Evolutionary conservation across 2,113 vertebrate species (phyloP).

Genomic region (Bostrychus sinensis): DNA sequence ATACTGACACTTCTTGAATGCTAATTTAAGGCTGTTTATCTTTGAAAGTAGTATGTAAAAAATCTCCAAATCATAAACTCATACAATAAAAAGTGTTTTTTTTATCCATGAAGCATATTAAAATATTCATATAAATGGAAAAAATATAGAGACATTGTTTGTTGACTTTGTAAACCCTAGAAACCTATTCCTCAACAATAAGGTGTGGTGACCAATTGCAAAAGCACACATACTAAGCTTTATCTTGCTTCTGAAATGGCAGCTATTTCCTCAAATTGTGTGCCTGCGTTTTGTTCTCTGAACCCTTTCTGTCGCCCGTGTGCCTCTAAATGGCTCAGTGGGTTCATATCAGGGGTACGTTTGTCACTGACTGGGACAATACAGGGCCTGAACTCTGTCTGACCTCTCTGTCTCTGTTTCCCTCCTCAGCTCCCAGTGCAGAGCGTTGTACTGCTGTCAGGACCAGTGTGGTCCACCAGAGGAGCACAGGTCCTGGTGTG

Average conservation of each 20-base stretch:
- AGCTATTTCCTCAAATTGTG: slow-evolving; percentile 16
- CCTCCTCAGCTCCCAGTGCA: slow-evolving; percentile 9
- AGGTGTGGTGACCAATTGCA: slow-evolving; percentile 1
- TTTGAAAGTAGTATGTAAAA: too few relatives aligned
- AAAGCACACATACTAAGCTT: neutral
- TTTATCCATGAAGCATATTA: too few relatives aligned
- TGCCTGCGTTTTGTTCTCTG: slow-evolving; percentile 6
- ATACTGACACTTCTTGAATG: too few relatives aligned
- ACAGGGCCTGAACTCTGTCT: neutral
- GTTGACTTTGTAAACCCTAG: neutral
- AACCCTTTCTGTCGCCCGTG: fast-evolving
- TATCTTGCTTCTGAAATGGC: slow-evolving; percentile 15
- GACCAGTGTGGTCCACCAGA: slow-evolving; percentile 20
- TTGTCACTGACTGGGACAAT: neutral
- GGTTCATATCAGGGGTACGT: neutral
- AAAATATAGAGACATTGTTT: neutral
- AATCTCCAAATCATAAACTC: too few relatives aligned
- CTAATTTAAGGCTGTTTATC: too few relatives aligned
- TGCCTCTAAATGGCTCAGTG: neutral
- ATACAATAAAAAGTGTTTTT: too few relatives aligned
- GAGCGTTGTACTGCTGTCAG: slow-evolving; percentile 25
- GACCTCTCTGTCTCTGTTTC: neutral
- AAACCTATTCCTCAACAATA: neutral
- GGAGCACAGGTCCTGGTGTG: slow-evolving; percentile 33
- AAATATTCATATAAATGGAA: neutral